Conservation (phyloP, 1,140 invertebrate species). For the Drosophila pachea region DNA sequence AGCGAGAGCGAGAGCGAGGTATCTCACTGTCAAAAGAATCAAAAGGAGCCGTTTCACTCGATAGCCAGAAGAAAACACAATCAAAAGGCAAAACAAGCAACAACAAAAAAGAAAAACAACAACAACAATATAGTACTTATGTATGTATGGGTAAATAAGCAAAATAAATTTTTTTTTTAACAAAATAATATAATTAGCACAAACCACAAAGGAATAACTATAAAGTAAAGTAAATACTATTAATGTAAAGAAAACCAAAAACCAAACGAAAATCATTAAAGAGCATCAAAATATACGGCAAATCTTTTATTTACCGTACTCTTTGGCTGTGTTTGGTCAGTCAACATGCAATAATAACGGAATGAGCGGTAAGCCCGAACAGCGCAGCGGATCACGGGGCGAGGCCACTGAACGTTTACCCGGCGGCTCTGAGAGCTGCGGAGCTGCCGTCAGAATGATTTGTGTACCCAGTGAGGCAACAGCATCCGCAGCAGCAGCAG, state of each 20-base stretch:
- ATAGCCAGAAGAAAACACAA: conserved; percentile 54
- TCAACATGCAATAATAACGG: conserved; percentile 27
- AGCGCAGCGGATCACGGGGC: neutral
- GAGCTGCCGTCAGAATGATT: conserved; percentile 36
- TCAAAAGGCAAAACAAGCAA: conserved; percentile 47
- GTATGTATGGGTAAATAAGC: conserved; percentile 35
- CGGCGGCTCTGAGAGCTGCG: conserved; percentile 21
- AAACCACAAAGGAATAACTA: conserved; percentile 50
- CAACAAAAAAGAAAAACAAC: neutral
- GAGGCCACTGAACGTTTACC: conserved; percentile 27
- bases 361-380: neutral
- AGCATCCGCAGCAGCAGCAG: conserved; percentile 12
- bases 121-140: conserved; percentile 35
- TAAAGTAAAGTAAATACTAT: conserved; percentile 74
- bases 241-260: conserved; percentile 58
- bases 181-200: conserved; percentile 75
- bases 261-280: conserved; percentile 46
- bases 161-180: conserved; percentile 67
- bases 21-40: conserved; percentile 24
- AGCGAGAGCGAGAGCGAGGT: too few relatives aligned
- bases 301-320: too few relatives aligned
- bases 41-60: conserved; percentile 58
- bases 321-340: conserved; percentile 24
- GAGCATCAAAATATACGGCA: conserved; percentile 51
- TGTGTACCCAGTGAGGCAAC: conserved; percentile 29